Evolutionary conservation across 1,140 invertebrate genomes (phyloP), one percentile per base, ranked within the genome.

Genomic region (Trialeurodes vaporariorum): DNA sequence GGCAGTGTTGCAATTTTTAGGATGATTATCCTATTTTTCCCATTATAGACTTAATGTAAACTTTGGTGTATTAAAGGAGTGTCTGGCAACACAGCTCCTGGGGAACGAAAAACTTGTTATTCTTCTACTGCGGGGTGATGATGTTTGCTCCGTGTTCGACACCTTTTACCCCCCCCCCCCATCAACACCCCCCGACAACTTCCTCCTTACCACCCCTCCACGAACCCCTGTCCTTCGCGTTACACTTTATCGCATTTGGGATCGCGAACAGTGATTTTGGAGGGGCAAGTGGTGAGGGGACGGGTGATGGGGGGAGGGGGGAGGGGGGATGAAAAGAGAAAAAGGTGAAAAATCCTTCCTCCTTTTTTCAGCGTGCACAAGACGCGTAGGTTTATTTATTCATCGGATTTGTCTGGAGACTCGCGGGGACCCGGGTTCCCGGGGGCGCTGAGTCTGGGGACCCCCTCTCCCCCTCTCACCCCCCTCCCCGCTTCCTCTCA

Each of bases 311-410:
- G 2, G 59, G 59, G 22, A 25, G 25, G 12, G 60, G 60, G 12
- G 17, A 21, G 1, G 60, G 60, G 60, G 22, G 60, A 25, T 61
- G 24, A 25, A 25, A 63, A 26, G 34, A 22, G 34, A 63, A 34
- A 63, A 34, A 34, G 60, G 24, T 23, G 60, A 25, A 63, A 63
- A 63, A 63, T 63, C 62, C 34, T 25, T 63, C 25, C 25, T 34
- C 22, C 62, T 26, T 25, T 63, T 13, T n/a, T 34, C 22, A 25
- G 34, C 34, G 34, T 17, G 34, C 5, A 17, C 34, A 17, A 49
- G 34, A n/a, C n/a, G 34, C 34, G 34, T 49, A 49, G 34, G 34
- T 49, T 49, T 49, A 49, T 49, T 49, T 49, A 49, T 49, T 49
- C 17, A 49, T 49, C 34, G 34, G 34, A 49, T 49, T 49, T 49